Base-by-base conservation (phyloP, 2,888 invertebrate species). In the Sinotaia quadrata region DNA sequence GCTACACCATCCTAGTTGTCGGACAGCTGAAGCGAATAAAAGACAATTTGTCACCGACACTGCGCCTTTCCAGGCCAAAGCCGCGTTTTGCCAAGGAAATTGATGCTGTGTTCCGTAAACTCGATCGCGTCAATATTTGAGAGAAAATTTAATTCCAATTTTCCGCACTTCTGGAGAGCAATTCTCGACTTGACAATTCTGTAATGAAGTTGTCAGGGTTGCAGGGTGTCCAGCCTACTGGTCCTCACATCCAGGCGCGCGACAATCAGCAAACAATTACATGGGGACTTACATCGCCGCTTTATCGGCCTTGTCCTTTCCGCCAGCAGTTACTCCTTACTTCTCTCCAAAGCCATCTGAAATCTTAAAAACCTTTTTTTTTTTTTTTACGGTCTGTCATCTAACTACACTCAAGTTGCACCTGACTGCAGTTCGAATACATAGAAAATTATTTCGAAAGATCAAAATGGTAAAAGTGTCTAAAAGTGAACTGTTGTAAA, bases 121-220 rank as follows among this genome's bases (percentile, higher is more conserved):
- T 44, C 47, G 47, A 36, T 58, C 44, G 70, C 72, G 71, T 71
- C 75, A 75, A 71, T 75, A 75, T 75, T 75, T 75, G 67, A 73
- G 71, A 71, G 60, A 74, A 72, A 75, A 75, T 73, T 75, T 75
- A 75, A 75, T 73, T 75, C 75, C 72, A 75, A 75, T 75, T 75
- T 75, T 75, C 75, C 75, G 75, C 75, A 75, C 72, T 71, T 71
- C 66, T 71, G 68, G 67, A 69, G 71, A 71, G 68, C 69, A 73
- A 73, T 75, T 75, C 73, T 75, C 68, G 69, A 73, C 69, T 71
- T 75, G 75, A 75, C 75, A 75, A 73, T 71, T 67, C 65, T 73
- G 71, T 73, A 75, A 75, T 75, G 75, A 73, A 75, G 67, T 69
- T 75, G 75, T 75, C 75, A 71, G 63, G 70, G 72, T 58, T 34